Base-by-base conservation (phyloP, 2,888 invertebrate species). In the Sphaeridia pumilis region DNA sequence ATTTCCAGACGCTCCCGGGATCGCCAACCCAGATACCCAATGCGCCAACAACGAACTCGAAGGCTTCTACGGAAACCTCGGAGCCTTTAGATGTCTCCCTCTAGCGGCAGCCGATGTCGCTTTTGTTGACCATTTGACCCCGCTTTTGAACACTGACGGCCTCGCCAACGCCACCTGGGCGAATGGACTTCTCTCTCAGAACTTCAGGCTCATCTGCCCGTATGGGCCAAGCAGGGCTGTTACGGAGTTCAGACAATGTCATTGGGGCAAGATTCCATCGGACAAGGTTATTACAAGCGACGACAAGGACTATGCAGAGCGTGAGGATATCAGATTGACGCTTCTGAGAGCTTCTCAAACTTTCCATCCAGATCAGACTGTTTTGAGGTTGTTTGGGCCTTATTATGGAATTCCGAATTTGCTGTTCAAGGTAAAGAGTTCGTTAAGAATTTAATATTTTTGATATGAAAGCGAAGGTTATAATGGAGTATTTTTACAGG, bases 321-420 rank as follows among this genome's bases (percentile, higher is more conserved):
- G 66, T 36, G 79, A 80, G n/a, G 81, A 82, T 55, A 76, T 82
- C 50, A 76, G 78, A 4, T 77, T 80, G 66, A 78, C 79, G 1
- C 73, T 82, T 17, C 66, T 82, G 35, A 76, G 77, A 42, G 72
- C 78, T 4, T 79, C 78, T 3, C 68, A 75, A 7, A 67, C 78
- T 3, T 75, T 79, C 63, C 73, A 74, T 22, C 69, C 74, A 20
- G 74, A 75, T 57, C 76, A 75, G 0, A 79, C 81, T 60, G 70
- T 80, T 5, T 77, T 83, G 66, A 78, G 78, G 57, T 74, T 83
- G 46, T 83, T 82, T 64, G 83, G 83, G 26, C 66, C 70, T n/a
- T 78, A 73, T 69, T 71, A 73, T 36, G 75, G 73, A 17, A 68
- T 71, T 44, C 67, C 70, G 12, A 73, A 78, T 65, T 61, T 78